Evolutionary conservation across 2,797 vertebrate genomes (phyloP), one percentile per base, ranked within the genome.

Genomic region (Acanthurus leucopareius): DNA sequence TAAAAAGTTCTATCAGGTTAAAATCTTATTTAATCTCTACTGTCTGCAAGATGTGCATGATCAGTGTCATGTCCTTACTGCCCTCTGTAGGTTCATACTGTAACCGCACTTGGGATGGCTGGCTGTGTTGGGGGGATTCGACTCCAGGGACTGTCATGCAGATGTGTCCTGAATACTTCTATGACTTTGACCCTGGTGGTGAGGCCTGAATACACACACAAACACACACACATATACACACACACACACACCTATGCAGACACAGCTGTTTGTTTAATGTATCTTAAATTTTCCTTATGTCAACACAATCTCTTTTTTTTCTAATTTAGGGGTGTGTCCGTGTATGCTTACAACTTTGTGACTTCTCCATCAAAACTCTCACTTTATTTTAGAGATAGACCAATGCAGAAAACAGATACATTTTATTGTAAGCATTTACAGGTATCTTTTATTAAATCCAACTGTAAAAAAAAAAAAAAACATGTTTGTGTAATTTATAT

Each of bases 71-170:
- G 35, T 67, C 48, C 16, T 7, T 80, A n/a, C 78, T 72, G 76
- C 86, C 80, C 72, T 62, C 89, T 89, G 49, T 74, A 96, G 96
- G 86, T 5, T 40, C 80, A 0, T 94, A 91, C 85, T 96, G 96
- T 88, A 96, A 96, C 79, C 95, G 96, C 20, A 96, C 96, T 0
- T 96, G 96, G 96, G 96, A 96, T 0, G 96, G 96, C 42, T 96
- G 95, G 95, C 87, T 96, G 47, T 96, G 96, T 28, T 96, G 96
- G 96, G 92, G 63, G 5, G 95, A 96, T 63, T 77, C 94, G 0
- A 0, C 69, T 57, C 94, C 95, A 1, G 94, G 94, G 22, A 93
- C 84, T 0, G 74, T 82, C 10, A 69, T 91, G 68, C 96, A 96
- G 87, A 86, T 89, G 77, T 96, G 96, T 77, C 96, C 96, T 3